phyloP scores from a whole-genome alignment of 2,797 vertebrate genomes.

The Molothrus aeneus region DNA sequence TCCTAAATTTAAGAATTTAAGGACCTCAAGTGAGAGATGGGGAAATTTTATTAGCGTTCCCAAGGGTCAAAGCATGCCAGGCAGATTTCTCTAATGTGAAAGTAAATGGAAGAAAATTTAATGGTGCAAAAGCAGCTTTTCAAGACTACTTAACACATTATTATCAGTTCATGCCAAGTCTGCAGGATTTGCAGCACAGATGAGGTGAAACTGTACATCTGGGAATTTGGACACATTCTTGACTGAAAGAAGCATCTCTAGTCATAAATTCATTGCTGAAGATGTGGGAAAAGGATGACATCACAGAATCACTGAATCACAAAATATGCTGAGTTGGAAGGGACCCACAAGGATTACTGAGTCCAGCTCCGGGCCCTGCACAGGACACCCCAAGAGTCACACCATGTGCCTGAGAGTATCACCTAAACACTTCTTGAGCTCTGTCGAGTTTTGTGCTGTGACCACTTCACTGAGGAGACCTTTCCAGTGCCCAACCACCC shows the following conservation, averaged over 20 bases:
- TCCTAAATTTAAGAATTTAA: not conserved
- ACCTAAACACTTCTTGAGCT: not conserved
- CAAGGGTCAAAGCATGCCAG: not conserved
- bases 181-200: not conserved
- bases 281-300: not conserved
- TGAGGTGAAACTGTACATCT: not conserved
- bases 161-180: not conserved
- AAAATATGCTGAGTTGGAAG: not conserved
- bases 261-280: not conserved
- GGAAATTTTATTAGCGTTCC: not conserved
- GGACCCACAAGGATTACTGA: not conserved
- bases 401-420: not conserved
- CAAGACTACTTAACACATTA: not conserved
- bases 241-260: not conserved
- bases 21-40: not conserved
- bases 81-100: not conserved
- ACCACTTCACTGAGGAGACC: not conserved
- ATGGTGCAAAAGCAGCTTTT: not conserved
- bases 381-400: not conserved
- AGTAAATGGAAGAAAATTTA: not conserved
- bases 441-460: not conserved
- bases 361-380: not conserved
- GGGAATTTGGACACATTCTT: not conserved
- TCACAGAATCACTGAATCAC: not conserved
- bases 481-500: not conserved